Evolutionary conservation across 37 sponge, comb jelly and placozoan genomes (phyloP), one percentile per base, ranked within the genome.

Genomic region (Aplysina aerophoba): DNA sequence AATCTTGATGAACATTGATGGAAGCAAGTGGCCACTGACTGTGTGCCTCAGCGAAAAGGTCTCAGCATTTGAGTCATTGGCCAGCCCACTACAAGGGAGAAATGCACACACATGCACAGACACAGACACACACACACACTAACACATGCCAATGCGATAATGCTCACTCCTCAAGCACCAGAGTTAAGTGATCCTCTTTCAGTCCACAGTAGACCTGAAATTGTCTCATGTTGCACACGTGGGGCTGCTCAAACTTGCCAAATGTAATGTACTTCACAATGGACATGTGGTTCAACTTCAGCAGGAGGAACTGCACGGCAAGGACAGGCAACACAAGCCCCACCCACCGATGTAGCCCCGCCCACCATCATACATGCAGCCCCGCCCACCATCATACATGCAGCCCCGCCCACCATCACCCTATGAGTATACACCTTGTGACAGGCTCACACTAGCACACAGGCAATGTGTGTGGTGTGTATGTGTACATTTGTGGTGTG

Each of bases 161-260:
- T 21, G 64, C 87, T 77, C 67, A 94, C 94, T 85, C 88, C 59
- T 94, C 91, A 36, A 50, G 56, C 22, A 90, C 61, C 41, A 83
- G 41, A 35, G 50, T 73, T 63, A 88, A 55, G 61, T 88, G 81
- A 14, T 85, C 88, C 35, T 72, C 83, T 5, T 87, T 83, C 87
- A 96, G 67, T 0, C 97, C 97, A 55, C 91, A 92, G 50, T 65
- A 81, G 0, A 96, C 82, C 22, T 65, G 67, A 44, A 96, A 54
- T 30, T 87, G 90, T 59, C 73, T 88, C 36, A 96, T 62, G 74
- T 96, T 94, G 77, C 94, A 96, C 4, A 91, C 91, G 66, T 96
- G 97, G 77, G 85, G 83, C 65, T 86, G 87, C 72, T 91, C 88
- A 71, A 86, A 92, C 86, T 96, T 96, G 20, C 97, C 97, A 90